Conservation (phyloP, 2,888 invertebrate genomes). For the Philonicus albiceps region DNA sequence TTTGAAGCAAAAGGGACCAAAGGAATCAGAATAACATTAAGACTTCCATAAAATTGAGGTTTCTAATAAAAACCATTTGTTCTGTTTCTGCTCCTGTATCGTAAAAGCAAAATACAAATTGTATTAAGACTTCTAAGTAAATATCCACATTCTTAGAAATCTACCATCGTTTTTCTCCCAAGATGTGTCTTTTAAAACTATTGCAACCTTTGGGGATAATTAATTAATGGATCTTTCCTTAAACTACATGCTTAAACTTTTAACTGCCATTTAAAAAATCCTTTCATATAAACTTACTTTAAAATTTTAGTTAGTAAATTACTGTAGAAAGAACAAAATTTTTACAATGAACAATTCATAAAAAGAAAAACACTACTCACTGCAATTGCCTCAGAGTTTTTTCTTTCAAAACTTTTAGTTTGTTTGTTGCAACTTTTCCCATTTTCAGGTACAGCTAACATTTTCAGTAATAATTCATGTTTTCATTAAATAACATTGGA, state of each 20-base stretch:
- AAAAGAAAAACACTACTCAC: background rate
- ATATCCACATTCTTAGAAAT: no score
- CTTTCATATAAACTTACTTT: background rate
- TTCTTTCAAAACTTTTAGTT: background rate
- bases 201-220: no score
- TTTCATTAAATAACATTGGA: background rate
- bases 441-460: background rate
- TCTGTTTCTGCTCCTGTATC: no score
- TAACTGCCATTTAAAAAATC: no score
- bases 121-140: no score
- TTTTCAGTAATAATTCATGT: background rate
- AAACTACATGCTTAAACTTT: no score
- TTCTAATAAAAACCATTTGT: no score
- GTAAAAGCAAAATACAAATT: no score
- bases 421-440: background rate
- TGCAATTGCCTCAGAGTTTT: background rate
- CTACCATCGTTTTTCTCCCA: no score
- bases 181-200: no score
- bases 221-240: no score
- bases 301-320: background rate
- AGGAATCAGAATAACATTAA: background rate
- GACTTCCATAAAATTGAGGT: background rate
- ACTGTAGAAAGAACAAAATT: background rate
- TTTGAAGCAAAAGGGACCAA: background rate
- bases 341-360: background rate